These are phyloP conservation scores for Tinea semifulvella DNA, from an alignment of 2,888 invertebrate species.

Conservation along the genomic window DNA sequence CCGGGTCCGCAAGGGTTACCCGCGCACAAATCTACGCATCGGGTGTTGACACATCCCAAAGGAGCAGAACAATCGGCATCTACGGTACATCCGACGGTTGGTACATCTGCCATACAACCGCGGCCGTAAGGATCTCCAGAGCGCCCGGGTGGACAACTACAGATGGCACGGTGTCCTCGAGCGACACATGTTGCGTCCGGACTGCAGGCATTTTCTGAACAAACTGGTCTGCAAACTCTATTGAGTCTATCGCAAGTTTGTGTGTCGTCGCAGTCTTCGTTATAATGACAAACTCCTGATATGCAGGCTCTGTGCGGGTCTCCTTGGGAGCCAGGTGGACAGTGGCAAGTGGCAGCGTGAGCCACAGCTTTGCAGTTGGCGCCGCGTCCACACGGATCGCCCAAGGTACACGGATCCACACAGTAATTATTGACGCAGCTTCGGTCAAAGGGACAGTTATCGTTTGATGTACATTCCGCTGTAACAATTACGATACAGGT, in stretches of 20 bases:
- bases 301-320: constrained; percentile 84
- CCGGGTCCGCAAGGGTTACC: constrained; percentile 78
- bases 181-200: constrained; percentile 79
- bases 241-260: constrained; percentile 87
- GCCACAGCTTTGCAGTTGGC: constrained; percentile 79
- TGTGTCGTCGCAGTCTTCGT: constrained; percentile 86
- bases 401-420: constrained; percentile 77
- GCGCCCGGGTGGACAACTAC: constrained; percentile 78
- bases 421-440: constrained; percentile 82
- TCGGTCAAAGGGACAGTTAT: constrained; percentile 86
- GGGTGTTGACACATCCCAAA: constrained; percentile 79
- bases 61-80: constrained; percentile 82
- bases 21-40: constrained; percentile 81
- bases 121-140: constrained; percentile 80
- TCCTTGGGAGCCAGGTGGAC: constrained; percentile 87
- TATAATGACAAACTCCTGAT: constrained; percentile 84
- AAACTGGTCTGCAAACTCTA: constrained; percentile 82
- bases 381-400: constrained; percentile 79
- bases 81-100: constrained; percentile 70
- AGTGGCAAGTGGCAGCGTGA: constrained; percentile 83
- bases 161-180: constrained; percentile 78
- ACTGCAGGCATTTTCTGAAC: constrained; percentile 84
- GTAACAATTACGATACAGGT: too few relatives aligned
- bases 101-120: constrained; percentile 37
- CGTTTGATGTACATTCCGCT: constrained; percentile 84